Conservation (phyloP, 2,888 invertebrate genomes). For the Callyntrura guangdongensis region DNA sequence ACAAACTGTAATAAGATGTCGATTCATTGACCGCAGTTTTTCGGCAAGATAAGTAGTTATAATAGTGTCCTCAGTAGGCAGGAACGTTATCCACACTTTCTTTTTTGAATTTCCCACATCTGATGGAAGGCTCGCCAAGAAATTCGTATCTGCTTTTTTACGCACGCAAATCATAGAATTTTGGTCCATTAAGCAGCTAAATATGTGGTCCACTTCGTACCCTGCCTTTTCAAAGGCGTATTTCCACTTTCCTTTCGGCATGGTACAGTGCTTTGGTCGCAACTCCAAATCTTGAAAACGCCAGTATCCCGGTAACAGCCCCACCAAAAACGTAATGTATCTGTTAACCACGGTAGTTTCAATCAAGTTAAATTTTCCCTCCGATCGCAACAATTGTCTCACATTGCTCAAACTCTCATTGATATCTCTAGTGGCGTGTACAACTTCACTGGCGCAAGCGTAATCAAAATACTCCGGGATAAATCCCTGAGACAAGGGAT, state of each 20-base stretch:
- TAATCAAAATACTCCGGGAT: conserved; percentile 72
- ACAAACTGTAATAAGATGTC: background rate
- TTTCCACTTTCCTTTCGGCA: conserved; percentile 22
- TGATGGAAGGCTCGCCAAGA: background rate
- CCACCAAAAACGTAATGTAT: conserved; percentile 19
- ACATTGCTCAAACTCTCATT: background rate
- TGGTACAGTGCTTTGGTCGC: conserved; percentile 41
- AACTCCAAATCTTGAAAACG: conserved; percentile 42
- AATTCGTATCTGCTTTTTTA: background rate
- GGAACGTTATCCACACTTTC: conserved; percentile 12
- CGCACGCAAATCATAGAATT: conserved; percentile 43
- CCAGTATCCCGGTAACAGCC: conserved; percentile 46
- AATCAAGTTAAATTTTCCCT: conserved; percentile 26
- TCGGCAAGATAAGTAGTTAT: background rate
- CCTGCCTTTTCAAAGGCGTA: background rate
- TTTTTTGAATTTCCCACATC: conserved; percentile 5
- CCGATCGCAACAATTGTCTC: background rate
- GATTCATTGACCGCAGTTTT: background rate
- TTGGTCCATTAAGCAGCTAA: conserved; percentile 42
- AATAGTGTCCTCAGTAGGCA: background rate
- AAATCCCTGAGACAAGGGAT: conserved; percentile 79
- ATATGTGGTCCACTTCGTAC: background rate
- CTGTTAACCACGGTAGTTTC: conserved; percentile 34
- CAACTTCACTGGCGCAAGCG: background rate
- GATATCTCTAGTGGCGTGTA: conserved; percentile 44